Conservation (phyloP, 1,140 invertebrate species). For the Scaptomyza hsui region DNA sequence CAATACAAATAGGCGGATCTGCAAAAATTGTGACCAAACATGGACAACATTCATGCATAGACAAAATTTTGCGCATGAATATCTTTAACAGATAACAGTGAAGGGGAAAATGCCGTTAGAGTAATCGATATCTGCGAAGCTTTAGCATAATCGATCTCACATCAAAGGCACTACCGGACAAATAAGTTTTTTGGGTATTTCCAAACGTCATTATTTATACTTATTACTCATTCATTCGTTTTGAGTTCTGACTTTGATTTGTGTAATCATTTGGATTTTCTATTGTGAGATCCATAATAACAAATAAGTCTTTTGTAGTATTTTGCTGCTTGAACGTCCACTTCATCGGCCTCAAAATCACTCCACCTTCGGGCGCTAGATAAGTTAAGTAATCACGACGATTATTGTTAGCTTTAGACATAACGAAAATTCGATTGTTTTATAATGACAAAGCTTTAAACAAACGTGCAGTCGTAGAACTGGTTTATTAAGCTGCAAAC, state of each 20-base stretch:
- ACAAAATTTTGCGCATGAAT: slow-evolving; percentile 5
- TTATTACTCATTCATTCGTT: not conserved
- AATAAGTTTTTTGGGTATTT: too few species aligned
- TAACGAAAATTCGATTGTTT: slow-evolving; percentile 81
- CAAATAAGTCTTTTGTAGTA: slow-evolving; percentile 12
- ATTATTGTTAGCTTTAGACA: slow-evolving; percentile 81
- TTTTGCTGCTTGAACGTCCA: slow-evolving; percentile 21
- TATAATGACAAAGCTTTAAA: slow-evolving; percentile 73
- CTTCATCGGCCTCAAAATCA: slow-evolving; percentile 21
- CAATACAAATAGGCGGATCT: slow-evolving; percentile 45
- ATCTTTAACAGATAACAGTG: not conserved
- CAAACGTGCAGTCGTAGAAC: not conserved
- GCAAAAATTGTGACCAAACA: not conserved
- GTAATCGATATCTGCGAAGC: too few species aligned
- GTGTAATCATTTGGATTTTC: slow-evolving; percentile 10
- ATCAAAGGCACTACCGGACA: too few species aligned
- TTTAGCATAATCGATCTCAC: too few species aligned
- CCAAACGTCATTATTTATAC: too few species aligned
- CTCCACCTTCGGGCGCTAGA: slow-evolving; percentile 34
- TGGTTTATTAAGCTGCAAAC: not conserved
- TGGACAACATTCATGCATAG: not conserved
- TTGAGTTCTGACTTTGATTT: not conserved
- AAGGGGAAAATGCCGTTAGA: too few species aligned
- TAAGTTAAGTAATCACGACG: slow-evolving; percentile 81
- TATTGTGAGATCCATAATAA: slow-evolving; percentile 1